phyloP scores from a whole-genome alignment of 2,797 vertebrate genomes.

The Poliocrania exsul region DNA sequence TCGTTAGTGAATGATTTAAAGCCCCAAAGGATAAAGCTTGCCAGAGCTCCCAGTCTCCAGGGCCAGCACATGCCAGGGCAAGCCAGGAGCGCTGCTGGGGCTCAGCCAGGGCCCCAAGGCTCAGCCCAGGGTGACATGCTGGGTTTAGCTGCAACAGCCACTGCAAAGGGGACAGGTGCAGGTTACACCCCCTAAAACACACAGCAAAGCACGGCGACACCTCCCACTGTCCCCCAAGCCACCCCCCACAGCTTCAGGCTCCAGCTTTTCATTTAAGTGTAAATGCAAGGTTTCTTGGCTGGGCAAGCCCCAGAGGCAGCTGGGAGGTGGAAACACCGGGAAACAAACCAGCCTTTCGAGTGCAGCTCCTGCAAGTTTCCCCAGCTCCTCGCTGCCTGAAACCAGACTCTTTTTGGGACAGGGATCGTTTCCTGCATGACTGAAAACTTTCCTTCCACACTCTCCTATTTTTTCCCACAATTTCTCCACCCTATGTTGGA shows the following conservation, averaged over 20 bases:
- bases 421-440: neutral
- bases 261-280: neutral
- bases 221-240: neutral
- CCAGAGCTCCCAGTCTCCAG: neutral
- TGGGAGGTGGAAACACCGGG: fast-evolving
- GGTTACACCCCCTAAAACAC: neutral
- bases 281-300: neutral
- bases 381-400: neutral
- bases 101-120: neutral
- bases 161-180: fast-evolving
- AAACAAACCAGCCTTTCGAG: neutral
- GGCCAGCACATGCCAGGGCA: neutral
- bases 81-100: neutral
- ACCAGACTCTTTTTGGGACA: neutral
- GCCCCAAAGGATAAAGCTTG: neutral
- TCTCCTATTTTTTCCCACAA: neutral
- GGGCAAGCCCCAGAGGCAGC: neutral
- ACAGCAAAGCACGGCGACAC: neutral
- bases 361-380: neutral
- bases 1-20: neutral
- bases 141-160: neutral
- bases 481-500: neutral
- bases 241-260: neutral
- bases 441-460: neutral
- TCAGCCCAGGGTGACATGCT: fast-evolving